These are phyloP conservation scores for Chaetodon trifascialis DNA, from an alignment of 2,113 vertebrate species.

Conservation along the genomic window DNA sequence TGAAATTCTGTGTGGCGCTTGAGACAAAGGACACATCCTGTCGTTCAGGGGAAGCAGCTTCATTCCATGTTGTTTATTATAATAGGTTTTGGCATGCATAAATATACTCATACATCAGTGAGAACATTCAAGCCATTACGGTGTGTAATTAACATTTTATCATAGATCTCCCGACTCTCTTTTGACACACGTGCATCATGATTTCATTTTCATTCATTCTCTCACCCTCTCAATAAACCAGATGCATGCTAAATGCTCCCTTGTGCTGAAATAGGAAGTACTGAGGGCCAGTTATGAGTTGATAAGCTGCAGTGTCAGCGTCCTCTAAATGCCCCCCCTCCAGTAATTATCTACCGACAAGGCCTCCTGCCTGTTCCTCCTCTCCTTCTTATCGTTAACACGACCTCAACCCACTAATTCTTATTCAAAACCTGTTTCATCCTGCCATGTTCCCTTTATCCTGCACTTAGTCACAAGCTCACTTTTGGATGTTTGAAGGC, in stretches of 20 bases:
- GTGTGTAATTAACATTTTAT: conserved; percentile 54
- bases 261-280: conserved; percentile 48
- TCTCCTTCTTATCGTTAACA: conserved; percentile 22
- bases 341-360: conserved; percentile 62
- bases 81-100: not conserved
- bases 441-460: conserved; percentile 22
- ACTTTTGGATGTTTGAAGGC: conserved; percentile 15
- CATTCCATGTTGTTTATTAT: not conserved
- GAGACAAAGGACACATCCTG: not conserved
- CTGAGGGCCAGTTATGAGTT: conserved; percentile 39
- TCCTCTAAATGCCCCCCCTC: conserved; percentile 66
- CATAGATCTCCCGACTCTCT: conserved; percentile 26
- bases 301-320: conserved; percentile 59
- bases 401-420: conserved; percentile 26
- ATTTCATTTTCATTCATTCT: conserved; percentile 47
- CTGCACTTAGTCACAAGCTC: conserved; percentile 13
- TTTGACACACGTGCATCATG: not conserved
- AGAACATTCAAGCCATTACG: conserved; percentile 19
- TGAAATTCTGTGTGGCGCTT: not conserved
- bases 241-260: conserved; percentile 52
- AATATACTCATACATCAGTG: conserved; percentile 15
- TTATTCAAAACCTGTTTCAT: conserved; percentile 29
- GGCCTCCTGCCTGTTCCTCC: conserved; percentile 32
- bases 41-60: conserved; percentile 8
- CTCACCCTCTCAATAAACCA: conserved; percentile 37